Evolutionary conservation across 1,140 invertebrate genomes (phyloP).

Genomic region (Pseudomyrmex gracilis): DNA sequence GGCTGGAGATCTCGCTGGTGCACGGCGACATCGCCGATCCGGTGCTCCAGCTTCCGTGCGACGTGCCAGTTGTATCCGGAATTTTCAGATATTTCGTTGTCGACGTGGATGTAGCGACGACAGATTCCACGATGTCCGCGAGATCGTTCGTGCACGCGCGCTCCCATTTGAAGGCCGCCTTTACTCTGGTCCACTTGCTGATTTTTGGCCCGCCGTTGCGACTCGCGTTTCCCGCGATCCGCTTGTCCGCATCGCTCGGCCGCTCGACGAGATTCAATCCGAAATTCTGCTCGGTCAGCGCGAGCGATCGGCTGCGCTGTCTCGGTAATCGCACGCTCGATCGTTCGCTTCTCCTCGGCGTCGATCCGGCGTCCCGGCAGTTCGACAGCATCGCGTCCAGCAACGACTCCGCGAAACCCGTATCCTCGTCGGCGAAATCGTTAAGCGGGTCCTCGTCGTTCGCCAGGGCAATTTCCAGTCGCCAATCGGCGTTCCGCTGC

Average conservation of each 20-base stretch:
- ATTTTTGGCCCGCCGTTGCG: constrained; percentile 84
- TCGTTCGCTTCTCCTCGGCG: constrained; percentile 39
- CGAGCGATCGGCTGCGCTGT: constrained; percentile 85
- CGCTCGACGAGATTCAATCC: neutral
- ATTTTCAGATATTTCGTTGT: constrained; percentile 83
- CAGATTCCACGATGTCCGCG: constrained; percentile 52
- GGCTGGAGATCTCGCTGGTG: constrained; percentile 76
- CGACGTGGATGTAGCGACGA: constrained; percentile 77
- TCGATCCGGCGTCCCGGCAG: constrained; percentile 47
- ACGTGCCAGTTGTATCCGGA: constrained; percentile 72
- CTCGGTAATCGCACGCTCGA: constrained; percentile 57
- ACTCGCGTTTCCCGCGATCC: neutral
- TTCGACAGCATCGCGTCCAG: constrained; percentile 73
- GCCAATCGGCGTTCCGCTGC: constrained; percentile 76
- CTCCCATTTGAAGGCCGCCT: constrained; percentile 92
- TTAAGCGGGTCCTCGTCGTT: constrained; percentile 45
- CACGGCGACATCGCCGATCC: constrained; percentile 52
- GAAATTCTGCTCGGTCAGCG: constrained; percentile 67
- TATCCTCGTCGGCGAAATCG: constrained; percentile 71
- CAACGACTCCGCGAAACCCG: constrained; percentile 76
- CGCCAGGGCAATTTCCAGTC: constrained; percentile 58
- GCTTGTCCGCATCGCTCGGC: constrained; percentile 37
- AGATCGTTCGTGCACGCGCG: constrained; percentile 84
- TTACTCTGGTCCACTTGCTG: constrained; percentile 94
- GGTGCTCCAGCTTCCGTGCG: constrained; percentile 39